Percentiles rank a stretch among this genome's conserved stretches.
phyloP scores from a whole-genome alignment of 2,113 vertebrate species.

The Boulengeromyrus knoepffleri region DNA sequence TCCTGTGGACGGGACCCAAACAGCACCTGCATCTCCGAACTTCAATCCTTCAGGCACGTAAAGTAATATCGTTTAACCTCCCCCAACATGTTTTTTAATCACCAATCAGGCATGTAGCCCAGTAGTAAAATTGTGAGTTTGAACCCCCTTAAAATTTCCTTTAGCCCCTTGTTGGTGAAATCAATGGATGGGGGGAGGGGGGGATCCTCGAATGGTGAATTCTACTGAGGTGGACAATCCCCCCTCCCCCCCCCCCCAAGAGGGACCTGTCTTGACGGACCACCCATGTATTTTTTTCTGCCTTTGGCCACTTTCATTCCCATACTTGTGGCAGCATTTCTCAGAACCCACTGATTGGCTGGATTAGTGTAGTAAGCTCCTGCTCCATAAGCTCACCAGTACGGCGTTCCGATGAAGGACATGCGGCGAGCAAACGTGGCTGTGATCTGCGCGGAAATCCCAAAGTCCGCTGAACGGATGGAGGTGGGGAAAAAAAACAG shows the following conservation, averaged over 20 bases:
- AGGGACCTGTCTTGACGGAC: neutral
- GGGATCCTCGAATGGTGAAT: neutral
- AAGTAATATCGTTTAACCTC: neutral
- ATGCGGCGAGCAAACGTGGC: conserved; percentile 79
- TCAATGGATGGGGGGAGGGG: too few relatives aligned
- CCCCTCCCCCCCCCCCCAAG: too few relatives aligned
- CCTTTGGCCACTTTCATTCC: neutral
- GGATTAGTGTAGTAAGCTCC: neutral
- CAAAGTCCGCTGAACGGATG: conserved; percentile 73
- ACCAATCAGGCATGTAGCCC: neutral
- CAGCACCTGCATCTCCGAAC: neutral
- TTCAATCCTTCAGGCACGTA: neutral
- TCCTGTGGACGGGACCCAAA: conserved; percentile 57
- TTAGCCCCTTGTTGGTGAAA: neutral
- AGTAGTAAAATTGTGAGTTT: neutral
- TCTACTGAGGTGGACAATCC: neutral
- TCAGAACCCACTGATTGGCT: neutral
- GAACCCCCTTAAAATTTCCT: neutral
- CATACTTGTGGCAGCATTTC: neutral
- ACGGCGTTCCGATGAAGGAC: conserved; percentile 87
- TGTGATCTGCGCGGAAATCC: conserved; percentile 84
- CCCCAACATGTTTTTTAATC: neutral
- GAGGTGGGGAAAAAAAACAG: neutral
- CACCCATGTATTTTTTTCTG: neutral
- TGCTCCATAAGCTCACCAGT: conserved; percentile 64